Conservation (phyloP, 2,797 vertebrate genomes). For the Simalia tracyae region DNA sequence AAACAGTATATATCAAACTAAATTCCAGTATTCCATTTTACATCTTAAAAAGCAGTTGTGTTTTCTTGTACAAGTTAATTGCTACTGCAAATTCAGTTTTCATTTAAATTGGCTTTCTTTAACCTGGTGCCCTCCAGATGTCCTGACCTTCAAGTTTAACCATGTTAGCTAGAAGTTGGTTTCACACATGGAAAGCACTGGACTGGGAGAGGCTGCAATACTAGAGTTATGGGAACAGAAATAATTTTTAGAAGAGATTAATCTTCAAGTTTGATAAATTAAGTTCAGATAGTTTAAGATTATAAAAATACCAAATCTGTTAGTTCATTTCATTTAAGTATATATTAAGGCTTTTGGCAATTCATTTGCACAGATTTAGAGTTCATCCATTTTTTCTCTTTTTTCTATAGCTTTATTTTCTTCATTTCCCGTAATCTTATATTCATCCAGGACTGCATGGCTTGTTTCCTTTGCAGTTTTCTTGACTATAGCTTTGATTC, state of each 20-base stretch:
- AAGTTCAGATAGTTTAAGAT: slow-evolving; percentile 27
- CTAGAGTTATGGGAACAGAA: slow-evolving; percentile 33
- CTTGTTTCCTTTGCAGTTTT: slow-evolving; percentile 92
- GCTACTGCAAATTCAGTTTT: slow-evolving; percentile 32
- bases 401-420: slow-evolving; percentile 76
- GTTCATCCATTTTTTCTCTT: slow-evolving; percentile 60
- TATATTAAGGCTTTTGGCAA: slow-evolving; percentile 64
- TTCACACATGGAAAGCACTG: background rate
- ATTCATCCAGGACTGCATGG: slow-evolving; percentile 88
- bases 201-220: background rate
- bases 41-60: slow-evolving; percentile 31
- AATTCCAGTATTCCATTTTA: slow-evolving; percentile 18
- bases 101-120: background rate
- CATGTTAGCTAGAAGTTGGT: background rate
- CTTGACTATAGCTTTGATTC: slow-evolving; percentile 93
- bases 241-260: slow-evolving; percentile 24
- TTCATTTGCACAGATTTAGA: slow-evolving; percentile 20
- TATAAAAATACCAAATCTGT: slow-evolving; percentile 55
- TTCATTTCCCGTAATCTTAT: slow-evolving; percentile 79
- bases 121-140: background rate
- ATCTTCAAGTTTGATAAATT: slow-evolving; percentile 17
- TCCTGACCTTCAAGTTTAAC: background rate
- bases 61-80: slow-evolving; percentile 30
- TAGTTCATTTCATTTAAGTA: slow-evolving; percentile 48
- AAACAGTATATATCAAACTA: background rate